Conservation (phyloP, 1,140 invertebrate species). For the Monochamus saltuarius region DNA sequence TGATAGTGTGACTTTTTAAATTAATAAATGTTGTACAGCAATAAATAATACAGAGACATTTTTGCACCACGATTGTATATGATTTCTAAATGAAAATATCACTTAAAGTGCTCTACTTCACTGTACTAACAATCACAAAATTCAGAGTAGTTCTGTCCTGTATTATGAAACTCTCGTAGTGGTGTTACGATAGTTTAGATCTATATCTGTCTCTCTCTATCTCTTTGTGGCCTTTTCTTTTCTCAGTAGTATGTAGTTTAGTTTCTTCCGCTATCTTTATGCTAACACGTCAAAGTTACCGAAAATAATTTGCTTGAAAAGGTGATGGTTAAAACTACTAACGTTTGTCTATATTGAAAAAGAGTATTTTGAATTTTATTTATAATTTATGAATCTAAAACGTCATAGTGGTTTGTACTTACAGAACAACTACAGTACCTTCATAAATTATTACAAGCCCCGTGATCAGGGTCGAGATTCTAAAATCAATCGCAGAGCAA, state of each 20-base stretch:
- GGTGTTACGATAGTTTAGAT: constrained; percentile 12
- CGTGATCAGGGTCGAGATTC: too few species aligned
- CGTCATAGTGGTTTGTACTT: too few species aligned
- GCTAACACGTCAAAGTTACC: too few species aligned
- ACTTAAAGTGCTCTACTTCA: constrained; percentile 29
- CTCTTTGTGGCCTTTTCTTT: constrained; percentile 22
- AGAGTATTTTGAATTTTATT: too few species aligned
- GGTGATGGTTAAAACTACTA: too few species aligned
- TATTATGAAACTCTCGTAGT: constrained; percentile 1
- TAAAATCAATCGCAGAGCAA: too few species aligned
- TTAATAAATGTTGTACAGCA: constrained; percentile 22
- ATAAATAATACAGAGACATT: constrained; percentile 24
- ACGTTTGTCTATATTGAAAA: too few species aligned
- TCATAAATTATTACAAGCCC: too few species aligned
- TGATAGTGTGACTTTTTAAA: constrained; percentile 11
- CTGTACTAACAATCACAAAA: constrained; percentile 36
- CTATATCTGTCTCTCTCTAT: constrained; percentile 31
- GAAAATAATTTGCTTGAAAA: too few species aligned
- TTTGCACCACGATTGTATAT: constrained; percentile 24
- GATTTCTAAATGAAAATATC: constrained; percentile 8
- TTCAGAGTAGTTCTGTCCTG: constrained; percentile 21
- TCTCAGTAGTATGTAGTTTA: background rate
- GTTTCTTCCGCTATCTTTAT: too few species aligned
- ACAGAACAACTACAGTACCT: too few species aligned
- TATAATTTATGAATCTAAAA: too few species aligned